Percentiles rank a stretch among this genome's conserved stretches.
These are phyloP conservation scores for Centropristis striata DNA, from an alignment of 2,113 vertebrate genomes.

Conservation along the genomic window DNA sequence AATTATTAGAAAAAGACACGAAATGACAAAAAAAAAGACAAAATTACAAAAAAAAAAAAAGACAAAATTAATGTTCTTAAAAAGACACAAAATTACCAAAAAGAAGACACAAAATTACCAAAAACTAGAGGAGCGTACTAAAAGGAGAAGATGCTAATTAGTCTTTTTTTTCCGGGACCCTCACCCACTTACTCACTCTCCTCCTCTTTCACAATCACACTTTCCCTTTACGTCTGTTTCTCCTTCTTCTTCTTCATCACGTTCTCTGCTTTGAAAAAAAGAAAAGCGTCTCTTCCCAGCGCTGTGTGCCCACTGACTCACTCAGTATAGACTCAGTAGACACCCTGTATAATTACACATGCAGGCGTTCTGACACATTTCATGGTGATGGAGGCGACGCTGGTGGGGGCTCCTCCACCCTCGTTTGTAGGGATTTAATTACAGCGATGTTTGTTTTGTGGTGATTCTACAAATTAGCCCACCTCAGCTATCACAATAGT, in stretches of 20 bases:
- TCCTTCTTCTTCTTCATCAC: conserved; percentile 25
- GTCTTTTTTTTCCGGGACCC: conserved; percentile 53
- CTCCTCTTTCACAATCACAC: conserved; percentile 26
- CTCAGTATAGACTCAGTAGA: no score
- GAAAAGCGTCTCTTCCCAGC: conserved; percentile 25
- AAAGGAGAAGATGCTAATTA: conserved; percentile 59
- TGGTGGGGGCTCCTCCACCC: conserved; percentile 49
- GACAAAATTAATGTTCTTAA: no score
- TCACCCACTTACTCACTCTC: conserved; percentile 47
- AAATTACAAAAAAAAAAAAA: no score
- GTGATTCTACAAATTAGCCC: conserved; percentile 54
- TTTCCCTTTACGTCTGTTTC: not conserved
- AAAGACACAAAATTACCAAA: no score
- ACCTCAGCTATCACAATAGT: conserved; percentile 40
- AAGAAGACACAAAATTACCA: no score
- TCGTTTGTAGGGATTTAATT: conserved; percentile 69
- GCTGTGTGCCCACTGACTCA: conserved; percentile 49
- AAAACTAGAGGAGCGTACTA: conserved; percentile 30
- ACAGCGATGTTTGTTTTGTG: conserved; percentile 61
- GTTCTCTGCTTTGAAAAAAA: conserved; percentile 11
- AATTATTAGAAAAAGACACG: no score
- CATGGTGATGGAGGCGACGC: conserved; percentile 44
- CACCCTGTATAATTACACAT: conserved; percentile 73
- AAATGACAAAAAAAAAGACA: no score
- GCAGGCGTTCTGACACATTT: conserved; percentile 67